These are phyloP conservation scores for Crotalus helleri DNA, from an alignment of 2,113 vertebrate genomes.

Conservation along the genomic window DNA sequence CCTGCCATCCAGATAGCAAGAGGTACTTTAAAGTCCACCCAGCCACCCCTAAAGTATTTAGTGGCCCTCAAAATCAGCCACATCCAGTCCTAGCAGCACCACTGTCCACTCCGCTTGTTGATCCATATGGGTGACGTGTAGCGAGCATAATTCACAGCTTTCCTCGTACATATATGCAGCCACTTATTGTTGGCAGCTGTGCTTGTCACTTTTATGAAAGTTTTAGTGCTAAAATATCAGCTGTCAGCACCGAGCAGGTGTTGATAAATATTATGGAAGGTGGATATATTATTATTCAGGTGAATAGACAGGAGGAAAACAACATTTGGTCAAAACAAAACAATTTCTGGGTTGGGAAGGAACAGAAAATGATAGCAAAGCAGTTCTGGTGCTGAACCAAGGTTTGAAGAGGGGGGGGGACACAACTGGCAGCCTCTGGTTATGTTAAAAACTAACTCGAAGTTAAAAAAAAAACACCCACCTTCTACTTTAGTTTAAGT, in stretches of 20 bases:
- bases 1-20: not conserved
- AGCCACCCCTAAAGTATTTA: not conserved
- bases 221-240: slow-evolving; percentile 9
- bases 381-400: not conserved
- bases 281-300: not conserved
- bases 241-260: not conserved
- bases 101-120: not conserved
- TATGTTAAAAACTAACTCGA: not conserved
- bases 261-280: not conserved
- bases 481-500: not conserved
- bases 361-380: not conserved
- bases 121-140: not conserved
- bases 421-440: not conserved
- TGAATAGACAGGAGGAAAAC: not conserved
- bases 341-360: not conserved
- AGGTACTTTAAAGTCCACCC: not conserved
- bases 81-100: not conserved
- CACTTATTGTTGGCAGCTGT: not conserved
- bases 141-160: not conserved
- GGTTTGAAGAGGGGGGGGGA: not conserved
- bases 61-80: not conserved
- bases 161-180: not conserved
- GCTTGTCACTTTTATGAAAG: slow-evolving; percentile 8
- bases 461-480: not conserved
- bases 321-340: not conserved